Evolutionary conservation across 2,797 vertebrate genomes (phyloP).

Genomic region (Semotilus atromaculatus): DNA sequence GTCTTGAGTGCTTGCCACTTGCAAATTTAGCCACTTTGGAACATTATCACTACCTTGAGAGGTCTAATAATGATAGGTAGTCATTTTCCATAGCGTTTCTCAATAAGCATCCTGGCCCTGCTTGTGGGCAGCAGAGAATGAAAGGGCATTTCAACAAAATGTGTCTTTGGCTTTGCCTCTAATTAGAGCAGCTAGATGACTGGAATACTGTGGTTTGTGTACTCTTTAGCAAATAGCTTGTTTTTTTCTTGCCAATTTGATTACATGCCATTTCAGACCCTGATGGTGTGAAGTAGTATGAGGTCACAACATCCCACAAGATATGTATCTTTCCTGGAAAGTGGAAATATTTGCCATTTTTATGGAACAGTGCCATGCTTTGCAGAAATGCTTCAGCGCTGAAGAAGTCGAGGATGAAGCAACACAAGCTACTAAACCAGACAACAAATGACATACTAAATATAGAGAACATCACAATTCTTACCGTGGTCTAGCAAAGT

Average conservation of each 20-base stretch:
- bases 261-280: conserved; percentile 8
- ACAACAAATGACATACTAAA: not conserved
- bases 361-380: not conserved
- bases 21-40: conserved; percentile 35
- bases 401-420: not conserved
- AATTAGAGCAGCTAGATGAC: conserved; percentile 9
- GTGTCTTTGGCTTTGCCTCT: conserved; percentile 47
- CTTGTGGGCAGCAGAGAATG: conserved; percentile 40
- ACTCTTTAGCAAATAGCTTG: not conserved
- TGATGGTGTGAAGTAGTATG: not conserved
- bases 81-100: conserved; percentile 63
- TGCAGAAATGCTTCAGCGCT: not conserved
- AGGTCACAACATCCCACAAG: not conserved
- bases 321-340: not conserved
- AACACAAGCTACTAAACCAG: not conserved
- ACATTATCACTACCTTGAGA: conserved; percentile 17
- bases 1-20: conserved; percentile 25
- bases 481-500: not conserved
- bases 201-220: not conserved
- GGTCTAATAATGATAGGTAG: conserved; percentile 54
- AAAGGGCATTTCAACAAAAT: conserved; percentile 42
- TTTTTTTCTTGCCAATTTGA: not conserved
- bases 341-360: not conserved
- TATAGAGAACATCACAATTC: not conserved
- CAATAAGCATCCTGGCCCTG: conserved; percentile 58